Conservation (phyloP, 2,888 invertebrate species). For the Therioaphis trifolii region DNA sequence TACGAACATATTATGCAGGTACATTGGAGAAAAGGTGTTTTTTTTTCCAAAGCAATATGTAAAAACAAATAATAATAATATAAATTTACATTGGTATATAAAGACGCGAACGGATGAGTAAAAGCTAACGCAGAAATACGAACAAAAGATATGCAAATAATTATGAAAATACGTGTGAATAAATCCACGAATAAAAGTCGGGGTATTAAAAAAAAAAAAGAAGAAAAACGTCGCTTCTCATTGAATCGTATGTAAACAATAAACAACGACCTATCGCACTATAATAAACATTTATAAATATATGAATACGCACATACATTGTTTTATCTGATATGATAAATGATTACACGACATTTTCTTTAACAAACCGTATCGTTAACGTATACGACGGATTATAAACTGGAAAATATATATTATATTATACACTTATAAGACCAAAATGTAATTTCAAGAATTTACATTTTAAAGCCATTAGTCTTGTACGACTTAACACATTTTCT, state of each 20-base stretch:
- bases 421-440: conserved; percentile 22
- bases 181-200: no score
- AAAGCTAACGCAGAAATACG: neutral
- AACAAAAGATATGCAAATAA: neutral
- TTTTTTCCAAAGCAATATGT: neutral
- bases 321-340: conserved; percentile 35
- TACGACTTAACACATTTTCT: conserved; percentile 35
- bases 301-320: neutral
- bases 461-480: conserved; percentile 50
- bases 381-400: conserved; percentile 16
- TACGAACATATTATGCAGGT: neutral
- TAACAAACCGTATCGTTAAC: conserved; percentile 42
- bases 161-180: neutral
- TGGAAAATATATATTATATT: conserved; percentile 9
- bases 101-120: neutral
- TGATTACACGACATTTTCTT: conserved; percentile 4
- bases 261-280: neutral
- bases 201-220: neutral
- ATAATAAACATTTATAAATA: neutral
- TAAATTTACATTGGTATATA: conserved; percentile 12
- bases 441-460: conserved; percentile 52
- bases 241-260: neutral
- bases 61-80: conserved; percentile 46
- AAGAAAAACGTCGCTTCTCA: neutral
- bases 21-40: neutral